A percentile compares a stretch with the other conserved stretches of the same genome.
Evolutionary conservation across 2,113 vertebrate species (phyloP).

Genomic region (Chelonoidis abingdonii): DNA sequence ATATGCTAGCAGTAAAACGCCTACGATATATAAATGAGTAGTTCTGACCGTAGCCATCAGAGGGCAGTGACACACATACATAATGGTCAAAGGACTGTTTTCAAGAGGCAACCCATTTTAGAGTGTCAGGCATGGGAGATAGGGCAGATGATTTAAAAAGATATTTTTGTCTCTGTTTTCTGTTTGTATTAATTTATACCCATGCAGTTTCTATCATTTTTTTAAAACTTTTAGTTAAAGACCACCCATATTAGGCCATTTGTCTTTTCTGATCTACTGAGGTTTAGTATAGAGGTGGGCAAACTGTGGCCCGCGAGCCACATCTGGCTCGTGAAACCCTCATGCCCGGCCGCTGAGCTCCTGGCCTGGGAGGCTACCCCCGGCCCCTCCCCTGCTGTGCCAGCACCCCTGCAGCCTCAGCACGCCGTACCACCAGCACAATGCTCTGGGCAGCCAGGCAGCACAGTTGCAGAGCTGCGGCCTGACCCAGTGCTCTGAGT

Average conservation of each 20-base stretch:
- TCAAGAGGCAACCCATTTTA: background rate
- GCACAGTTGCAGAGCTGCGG: too few relatives aligned
- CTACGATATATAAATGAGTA: background rate
- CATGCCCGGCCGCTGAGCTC: too few relatives aligned
- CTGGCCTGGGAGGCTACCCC: too few relatives aligned
- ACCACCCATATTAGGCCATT: background rate
- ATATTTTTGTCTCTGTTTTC: background rate
- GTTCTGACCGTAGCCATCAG: background rate
- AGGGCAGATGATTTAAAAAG: background rate
- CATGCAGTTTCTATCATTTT: background rate
- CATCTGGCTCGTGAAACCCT: too few relatives aligned
- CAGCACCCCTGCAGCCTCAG: too few relatives aligned
- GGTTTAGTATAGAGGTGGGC: background rate
- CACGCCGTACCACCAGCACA: too few relatives aligned
- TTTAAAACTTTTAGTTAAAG: background rate
- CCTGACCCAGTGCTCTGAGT: too few relatives aligned
- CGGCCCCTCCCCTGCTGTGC: too few relatives aligned
- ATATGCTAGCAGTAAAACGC: accelerated
- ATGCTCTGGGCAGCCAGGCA: too few relatives aligned
- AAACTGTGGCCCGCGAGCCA: too few relatives aligned
- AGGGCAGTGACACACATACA: background rate
- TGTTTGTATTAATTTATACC: background rate
- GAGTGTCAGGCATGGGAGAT: background rate
- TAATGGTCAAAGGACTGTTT: background rate
- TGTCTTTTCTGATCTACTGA: background rate